Conservation (phyloP, 1,140 invertebrate genomes). For the Pomacea maculata region DNA sequence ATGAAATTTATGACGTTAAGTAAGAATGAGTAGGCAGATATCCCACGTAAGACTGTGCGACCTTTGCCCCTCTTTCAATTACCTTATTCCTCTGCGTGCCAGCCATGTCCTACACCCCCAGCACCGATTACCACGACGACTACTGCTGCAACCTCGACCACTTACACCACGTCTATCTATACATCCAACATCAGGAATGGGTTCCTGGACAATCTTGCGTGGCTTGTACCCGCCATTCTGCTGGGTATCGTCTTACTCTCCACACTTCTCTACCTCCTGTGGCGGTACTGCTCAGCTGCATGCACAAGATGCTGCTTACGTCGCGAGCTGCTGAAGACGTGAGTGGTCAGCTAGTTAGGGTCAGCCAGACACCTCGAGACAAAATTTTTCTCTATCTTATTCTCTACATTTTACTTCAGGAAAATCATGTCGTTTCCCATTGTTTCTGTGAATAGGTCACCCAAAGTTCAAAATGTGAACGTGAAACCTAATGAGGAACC, state of each 20-base stretch:
- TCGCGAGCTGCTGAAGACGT: neutral
- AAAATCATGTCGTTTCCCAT: no score
- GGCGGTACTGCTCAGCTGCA: neutral
- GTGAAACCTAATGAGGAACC: no score
- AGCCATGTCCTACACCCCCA: neutral
- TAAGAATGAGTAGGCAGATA: no score
- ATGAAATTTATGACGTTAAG: no score
- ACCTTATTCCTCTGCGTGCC: neutral
- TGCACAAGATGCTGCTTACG: neutral
- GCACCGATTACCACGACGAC: neutral
- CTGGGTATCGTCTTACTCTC: neutral
- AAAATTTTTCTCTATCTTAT: no score
- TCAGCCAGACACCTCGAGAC: no score
- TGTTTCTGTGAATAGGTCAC: no score
- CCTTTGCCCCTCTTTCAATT: neutral
- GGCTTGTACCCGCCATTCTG: slow-evolving; percentile 11
- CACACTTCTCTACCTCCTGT: neutral
- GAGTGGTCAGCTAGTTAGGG: neutral
- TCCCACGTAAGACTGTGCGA: no score
- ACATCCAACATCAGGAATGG: neutral
- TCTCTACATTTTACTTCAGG: no score
- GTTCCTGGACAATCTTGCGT: neutral
- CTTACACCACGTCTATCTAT: no score
- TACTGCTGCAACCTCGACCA: neutral
- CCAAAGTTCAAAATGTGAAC: no score